phyloP scores from a whole-genome alignment of 2,888 invertebrate genomes.

The Bugulina stolonifera region DNA sequence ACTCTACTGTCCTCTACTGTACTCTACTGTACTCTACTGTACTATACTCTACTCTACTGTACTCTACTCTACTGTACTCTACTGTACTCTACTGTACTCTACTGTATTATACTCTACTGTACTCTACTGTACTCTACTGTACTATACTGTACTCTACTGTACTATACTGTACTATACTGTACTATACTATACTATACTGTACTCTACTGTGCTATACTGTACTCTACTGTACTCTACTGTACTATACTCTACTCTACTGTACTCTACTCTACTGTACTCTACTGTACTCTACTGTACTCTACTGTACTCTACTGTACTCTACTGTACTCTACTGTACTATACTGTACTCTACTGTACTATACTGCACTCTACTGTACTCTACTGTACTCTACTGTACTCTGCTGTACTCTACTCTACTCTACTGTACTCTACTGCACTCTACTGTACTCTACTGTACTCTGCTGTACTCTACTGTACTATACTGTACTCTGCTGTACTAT shows the following conservation, averaged over 20 bases:
- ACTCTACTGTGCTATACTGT: constrained; percentile 29
- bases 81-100: constrained; percentile 29
- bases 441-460: constrained; percentile 1
- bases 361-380: constrained; percentile 29
- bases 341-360: constrained; percentile 29
- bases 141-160: constrained; percentile 30
- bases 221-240: constrained; percentile 30
- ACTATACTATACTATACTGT: constrained; percentile 29
- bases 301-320: constrained; percentile 29
- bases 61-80: constrained; percentile 29
- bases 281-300: constrained; percentile 29
- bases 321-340: constrained; percentile 28
- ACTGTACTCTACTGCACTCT: constrained; percentile 30
- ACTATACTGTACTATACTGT: constrained; percentile 28
- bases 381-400: constrained; percentile 29
- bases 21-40: constrained; percentile 29
- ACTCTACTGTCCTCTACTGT: constrained; percentile 29
- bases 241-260: constrained; percentile 30
- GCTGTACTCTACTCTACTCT: constrained; percentile 30
- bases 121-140: constrained; percentile 30
- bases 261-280: constrained; percentile 30
- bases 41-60: constrained; percentile 29
- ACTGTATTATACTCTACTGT: constrained; percentile 30
- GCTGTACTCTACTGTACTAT: not conserved
- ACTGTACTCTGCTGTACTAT: not conserved